Conservation (phyloP, 1,140 invertebrate species). For the Psix sp. region DNA sequence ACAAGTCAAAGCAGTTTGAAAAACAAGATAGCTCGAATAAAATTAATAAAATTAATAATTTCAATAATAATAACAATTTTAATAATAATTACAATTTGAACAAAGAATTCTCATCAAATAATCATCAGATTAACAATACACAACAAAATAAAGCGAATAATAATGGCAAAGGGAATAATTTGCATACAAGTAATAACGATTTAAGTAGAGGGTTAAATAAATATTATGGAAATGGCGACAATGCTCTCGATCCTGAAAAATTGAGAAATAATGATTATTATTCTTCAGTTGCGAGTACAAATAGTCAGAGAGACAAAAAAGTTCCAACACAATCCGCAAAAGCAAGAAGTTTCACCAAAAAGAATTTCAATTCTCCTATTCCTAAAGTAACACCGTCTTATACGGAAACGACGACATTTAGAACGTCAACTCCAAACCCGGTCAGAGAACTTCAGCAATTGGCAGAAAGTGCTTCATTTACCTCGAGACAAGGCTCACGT, state of each 20-base stretch:
- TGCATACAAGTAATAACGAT: constrained; percentile 56
- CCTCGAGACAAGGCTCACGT: constrained; percentile 77
- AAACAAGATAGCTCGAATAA: constrained; percentile 54
- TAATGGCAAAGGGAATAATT: constrained; percentile 52
- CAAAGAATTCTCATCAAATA: constrained; percentile 37
- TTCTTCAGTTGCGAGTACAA: constrained; percentile 49
- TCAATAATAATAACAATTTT: constrained; percentile 61
- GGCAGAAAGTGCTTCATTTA: constrained; percentile 85
- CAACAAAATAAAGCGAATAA: constrained; percentile 64
- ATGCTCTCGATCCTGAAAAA: constrained; percentile 56
- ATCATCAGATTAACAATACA: constrained; percentile 48
- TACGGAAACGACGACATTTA: constrained; percentile 72
- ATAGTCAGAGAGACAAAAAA: constrained; percentile 62
- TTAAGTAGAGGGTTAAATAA: constrained; percentile 61
- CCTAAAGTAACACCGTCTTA: constrained; percentile 68
- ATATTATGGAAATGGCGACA: constrained; percentile 50
- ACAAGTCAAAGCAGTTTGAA: no score
- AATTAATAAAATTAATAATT: constrained; percentile 44
- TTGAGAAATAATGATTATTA: constrained; percentile 65
- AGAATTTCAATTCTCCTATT: constrained; percentile 49
- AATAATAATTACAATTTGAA: constrained; percentile 47
- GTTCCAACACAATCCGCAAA: constrained; percentile 11
- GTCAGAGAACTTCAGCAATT: constrained; percentile 83
- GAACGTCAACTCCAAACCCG: constrained; percentile 67
- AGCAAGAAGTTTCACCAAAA: constrained; percentile 49